A percentile compares a stretch with the other conserved stretches of the same genome.
Evolutionary conservation across 1,140 invertebrate species (phyloP).

Genomic region (Bactericera cockerelli): DNA sequence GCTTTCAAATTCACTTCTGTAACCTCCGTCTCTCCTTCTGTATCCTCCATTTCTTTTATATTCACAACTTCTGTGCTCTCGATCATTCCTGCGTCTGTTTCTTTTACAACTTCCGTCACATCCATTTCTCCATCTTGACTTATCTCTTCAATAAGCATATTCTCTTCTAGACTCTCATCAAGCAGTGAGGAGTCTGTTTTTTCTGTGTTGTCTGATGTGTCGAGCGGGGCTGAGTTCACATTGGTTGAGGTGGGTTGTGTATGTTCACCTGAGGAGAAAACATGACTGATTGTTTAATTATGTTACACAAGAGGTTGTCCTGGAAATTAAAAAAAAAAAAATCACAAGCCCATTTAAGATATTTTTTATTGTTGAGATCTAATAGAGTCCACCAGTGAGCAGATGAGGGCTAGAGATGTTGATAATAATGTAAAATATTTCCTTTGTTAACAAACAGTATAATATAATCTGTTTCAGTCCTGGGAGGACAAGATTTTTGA

Average conservation of each 20-base stretch:
- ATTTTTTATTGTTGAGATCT: neutral
- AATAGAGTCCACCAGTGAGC: neutral
- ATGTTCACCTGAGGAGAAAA: neutral
- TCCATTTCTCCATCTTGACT: neutral
- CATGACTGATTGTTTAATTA: neutral
- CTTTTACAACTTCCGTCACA: neutral
- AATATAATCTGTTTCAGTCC: too few relatives aligned
- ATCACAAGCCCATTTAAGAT: neutral
- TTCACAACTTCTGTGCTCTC: too few relatives aligned
- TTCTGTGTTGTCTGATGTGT: neutral
- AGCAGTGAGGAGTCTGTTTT: neutral
- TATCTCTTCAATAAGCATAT: conserved; percentile 6
- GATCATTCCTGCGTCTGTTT: neutral
- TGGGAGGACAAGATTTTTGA: too few relatives aligned
- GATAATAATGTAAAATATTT: too few relatives aligned
- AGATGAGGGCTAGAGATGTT: neutral
- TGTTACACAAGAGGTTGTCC: neutral
- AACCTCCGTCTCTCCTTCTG: neutral
- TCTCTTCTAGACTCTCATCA: neutral
- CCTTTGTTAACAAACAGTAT: too few relatives aligned
- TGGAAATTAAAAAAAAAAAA: neutral
- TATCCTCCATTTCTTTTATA: too few relatives aligned
- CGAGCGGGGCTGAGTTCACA: neutral
- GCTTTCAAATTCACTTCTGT: neutral
- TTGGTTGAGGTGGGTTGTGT: neutral